Base-by-base conservation (phyloP, 1,140 invertebrate species). In the Micrasema minimum region DNA sequence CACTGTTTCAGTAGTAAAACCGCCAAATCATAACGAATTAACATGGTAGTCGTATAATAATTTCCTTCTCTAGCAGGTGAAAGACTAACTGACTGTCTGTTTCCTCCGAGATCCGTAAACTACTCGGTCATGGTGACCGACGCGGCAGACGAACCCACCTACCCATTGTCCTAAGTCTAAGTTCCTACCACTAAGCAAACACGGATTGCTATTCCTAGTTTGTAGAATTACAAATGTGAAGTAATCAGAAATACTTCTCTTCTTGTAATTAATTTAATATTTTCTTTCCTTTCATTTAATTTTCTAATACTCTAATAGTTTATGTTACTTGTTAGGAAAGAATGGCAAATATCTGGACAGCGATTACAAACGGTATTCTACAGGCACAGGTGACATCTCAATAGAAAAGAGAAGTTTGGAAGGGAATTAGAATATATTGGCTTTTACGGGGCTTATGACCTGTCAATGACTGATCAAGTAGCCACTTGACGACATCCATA, bases 101-200 rank as follows among this genome's bases (percentile, higher is more conserved):
- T 37, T 14, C 16, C 31, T 23, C 53, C 10, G 6, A n/a, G 18
- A 18, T 14, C 4, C 38, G 9, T 62, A 22, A 26, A 2, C 12
- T 11, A 65, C 53, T 37, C 64, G 4, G 26, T 53, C 38, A 10
- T 66, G 35, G 51, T 53, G 37, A 38, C 22, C 50, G 11, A 37
- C n/a, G 48, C 46, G 53, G 46, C 48, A 66, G 31, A 51, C 23
- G 48, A n/a, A 48, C 53, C n/a, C n/a, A 66, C 16, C n/a, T 38
- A 37, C 14, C 11, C 48, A 66, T 53, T 66, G 64, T 66, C 31
- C 48, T n/a, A n/a, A n/a, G n/a, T n/a, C n/a, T n/a, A n/a, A n/a
- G n/a, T n/a, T n/a, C n/a, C n/a, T n/a, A n/a, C n/a, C n/a, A n/a
- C n/a, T n/a, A n/a, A n/a, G n/a, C 26, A 38, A 51, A 26, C n/a